Percentiles rank a stretch among this genome's conserved stretches.
phyloP scores from a whole-genome alignment of 2,888 invertebrate species.

The Oligia strigilis region DNA sequence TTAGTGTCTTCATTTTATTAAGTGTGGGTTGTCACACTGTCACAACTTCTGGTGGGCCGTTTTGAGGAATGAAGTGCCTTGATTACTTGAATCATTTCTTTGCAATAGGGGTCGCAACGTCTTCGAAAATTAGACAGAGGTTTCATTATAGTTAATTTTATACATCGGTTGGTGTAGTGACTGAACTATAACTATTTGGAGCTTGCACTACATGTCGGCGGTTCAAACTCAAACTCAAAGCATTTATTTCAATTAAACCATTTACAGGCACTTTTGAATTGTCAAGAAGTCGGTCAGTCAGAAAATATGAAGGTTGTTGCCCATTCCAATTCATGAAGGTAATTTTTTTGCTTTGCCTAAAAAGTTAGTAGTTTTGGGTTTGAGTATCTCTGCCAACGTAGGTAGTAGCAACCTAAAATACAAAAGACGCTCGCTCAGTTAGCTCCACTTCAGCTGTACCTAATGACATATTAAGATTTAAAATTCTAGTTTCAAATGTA shows the following conservation, averaged over 20 bases:
- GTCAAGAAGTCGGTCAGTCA: no score
- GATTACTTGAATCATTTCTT: constrained; percentile 1
- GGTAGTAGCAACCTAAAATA: background rate
- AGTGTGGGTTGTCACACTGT: constrained; percentile 9
- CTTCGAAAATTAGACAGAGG: background rate
- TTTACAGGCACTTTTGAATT: no score
- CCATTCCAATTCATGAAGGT: no score
- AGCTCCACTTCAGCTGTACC: background rate
- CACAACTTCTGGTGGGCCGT: constrained; percentile 24
- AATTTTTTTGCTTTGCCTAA: background rate
- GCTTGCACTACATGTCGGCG: no score
- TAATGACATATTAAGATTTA: background rate
- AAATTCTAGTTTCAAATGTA: no score
- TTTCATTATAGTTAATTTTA: background rate
- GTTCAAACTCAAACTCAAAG: background rate
- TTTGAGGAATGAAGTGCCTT: constrained; percentile 19
- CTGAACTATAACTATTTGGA: background rate
- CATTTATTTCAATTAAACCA: no score
- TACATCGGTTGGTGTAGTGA: background rate
- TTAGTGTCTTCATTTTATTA: constrained; percentile 35
- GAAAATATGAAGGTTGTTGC: no score
- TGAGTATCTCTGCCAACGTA: background rate
- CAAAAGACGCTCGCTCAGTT: background rate
- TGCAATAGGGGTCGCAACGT: no score
- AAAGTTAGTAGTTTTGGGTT: background rate